Evolutionary conservation across 1,140 invertebrate species (phyloP).

Genomic region (Caerostris extrusa): DNA sequence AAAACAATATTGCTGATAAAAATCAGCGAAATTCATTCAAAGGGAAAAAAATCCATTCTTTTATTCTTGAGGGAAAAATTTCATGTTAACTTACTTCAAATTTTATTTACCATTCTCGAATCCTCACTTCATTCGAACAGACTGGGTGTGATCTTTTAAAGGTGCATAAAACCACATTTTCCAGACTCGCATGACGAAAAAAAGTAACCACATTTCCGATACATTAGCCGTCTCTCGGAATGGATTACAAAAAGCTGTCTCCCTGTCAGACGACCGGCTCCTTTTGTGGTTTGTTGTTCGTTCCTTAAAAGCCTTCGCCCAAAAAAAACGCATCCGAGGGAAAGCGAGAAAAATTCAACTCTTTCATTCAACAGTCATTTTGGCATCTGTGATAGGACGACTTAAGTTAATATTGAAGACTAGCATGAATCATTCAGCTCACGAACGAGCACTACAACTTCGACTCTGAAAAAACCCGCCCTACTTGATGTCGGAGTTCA

Average conservation of each 20-base stretch:
- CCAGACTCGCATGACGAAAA: neutral
- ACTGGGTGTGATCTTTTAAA: neutral
- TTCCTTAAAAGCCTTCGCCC: neutral
- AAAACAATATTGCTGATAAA: neutral
- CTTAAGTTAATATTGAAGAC: conserved; percentile 44
- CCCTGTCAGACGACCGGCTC: neutral
- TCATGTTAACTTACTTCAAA: neutral
- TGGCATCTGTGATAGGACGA: conserved; percentile 36
- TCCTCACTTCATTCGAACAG: neutral
- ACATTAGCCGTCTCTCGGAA: neutral
- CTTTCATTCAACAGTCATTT: conserved; percentile 41
- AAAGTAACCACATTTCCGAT: neutral
- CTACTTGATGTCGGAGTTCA: neutral
- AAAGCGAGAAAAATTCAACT: conserved; percentile 7
- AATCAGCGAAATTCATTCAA: neutral
- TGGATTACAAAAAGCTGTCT: neutral
- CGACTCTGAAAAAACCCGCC: neutral
- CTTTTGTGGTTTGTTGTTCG: conserved; percentile 24
- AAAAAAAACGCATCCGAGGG: neutral
- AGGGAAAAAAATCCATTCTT: neutral
- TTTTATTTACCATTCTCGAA: neutral
- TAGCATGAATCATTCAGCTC: conserved; percentile 39
- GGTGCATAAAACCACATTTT: neutral
- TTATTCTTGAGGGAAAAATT: neutral
- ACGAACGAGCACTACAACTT: neutral